Evolutionary conservation across 2,797 vertebrate species (phyloP).

Genomic region (Syngnathus acus): DNA sequence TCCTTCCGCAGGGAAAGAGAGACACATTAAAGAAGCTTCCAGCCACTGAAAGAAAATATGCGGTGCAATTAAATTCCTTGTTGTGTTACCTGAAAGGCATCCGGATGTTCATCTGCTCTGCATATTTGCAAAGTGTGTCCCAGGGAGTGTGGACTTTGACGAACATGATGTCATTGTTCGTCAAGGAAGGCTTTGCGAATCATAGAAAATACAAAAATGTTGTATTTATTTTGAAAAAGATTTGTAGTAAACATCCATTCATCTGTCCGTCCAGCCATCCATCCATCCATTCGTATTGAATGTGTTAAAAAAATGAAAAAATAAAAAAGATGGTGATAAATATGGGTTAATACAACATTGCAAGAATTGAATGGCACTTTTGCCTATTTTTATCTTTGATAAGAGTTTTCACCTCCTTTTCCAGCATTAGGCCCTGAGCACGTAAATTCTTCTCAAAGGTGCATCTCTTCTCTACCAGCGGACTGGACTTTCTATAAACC

Average conservation of each 20-base stretch:
- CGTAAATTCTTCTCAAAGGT: conserved; percentile 96
- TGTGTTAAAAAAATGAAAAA: no score
- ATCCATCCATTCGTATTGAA: no score
- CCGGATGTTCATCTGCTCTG: conserved; percentile 96
- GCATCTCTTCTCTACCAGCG: conserved; percentile 91
- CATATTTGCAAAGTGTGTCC: conserved; percentile 95
- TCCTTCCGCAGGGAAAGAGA: conserved; percentile 78
- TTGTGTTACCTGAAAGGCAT: conserved; percentile 93
- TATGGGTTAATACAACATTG: no score
- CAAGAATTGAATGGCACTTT: background rate
- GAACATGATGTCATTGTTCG: conserved; percentile 95
- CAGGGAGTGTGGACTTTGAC: conserved; percentile 95
- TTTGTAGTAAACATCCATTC: no score
- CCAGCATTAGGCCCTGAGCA: conserved; percentile 93
- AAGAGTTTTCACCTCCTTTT: conserved; percentile 80
- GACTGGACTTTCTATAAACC: conserved; percentile 95
- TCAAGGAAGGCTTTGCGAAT: conserved; percentile 80
- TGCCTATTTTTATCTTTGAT: background rate
- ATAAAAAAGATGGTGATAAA: background rate
- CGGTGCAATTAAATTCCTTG: background rate
- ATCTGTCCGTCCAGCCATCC: no score
- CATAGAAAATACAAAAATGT: background rate
- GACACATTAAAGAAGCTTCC: conserved; percentile 24
- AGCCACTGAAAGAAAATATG: background rate
- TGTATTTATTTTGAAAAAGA: background rate